These are phyloP conservation scores for Drosophila borealis DNA, from an alignment of 2,888 invertebrate species.

Conservation along the genomic window DNA sequence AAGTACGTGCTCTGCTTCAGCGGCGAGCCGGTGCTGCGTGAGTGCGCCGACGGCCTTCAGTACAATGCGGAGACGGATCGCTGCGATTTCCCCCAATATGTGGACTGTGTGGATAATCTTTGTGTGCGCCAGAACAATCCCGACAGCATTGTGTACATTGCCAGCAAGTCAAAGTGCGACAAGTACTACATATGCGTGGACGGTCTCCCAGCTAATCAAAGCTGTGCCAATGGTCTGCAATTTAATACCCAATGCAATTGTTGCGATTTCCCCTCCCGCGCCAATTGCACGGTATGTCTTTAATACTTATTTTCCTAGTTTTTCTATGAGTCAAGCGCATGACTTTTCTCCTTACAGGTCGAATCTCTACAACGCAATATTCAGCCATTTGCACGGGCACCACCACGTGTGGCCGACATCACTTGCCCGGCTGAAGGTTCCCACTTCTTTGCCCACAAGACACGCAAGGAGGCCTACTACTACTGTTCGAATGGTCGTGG, in stretches of 20 bases:
- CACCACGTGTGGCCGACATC: constrained; percentile 78
- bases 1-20: constrained; percentile 80
- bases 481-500: constrained; percentile 82
- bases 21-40: constrained; percentile 65
- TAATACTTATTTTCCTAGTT: background rate
- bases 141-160: constrained; percentile 66
- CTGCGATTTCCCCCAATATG: constrained; percentile 81
- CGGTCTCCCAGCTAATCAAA: constrained; percentile 65
- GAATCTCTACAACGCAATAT: constrained; percentile 73
- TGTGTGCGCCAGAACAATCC: constrained; percentile 75
- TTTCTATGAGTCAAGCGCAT: background rate
- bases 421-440: constrained; percentile 76
- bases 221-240: constrained; percentile 74
- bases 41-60: constrained; percentile 79
- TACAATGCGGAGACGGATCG: constrained; percentile 80
- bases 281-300: constrained; percentile 73
- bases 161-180: constrained; percentile 73
- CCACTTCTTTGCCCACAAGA: constrained; percentile 73
- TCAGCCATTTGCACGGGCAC: constrained; percentile 67
- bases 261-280: constrained; percentile 78
- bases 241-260: constrained; percentile 66
- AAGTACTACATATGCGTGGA: constrained; percentile 80
- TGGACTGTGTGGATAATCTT: constrained; percentile 81
- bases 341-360: constrained; percentile 52
- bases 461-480: constrained; percentile 72